A percentile compares a stretch with the other conserved stretches of the same genome.
These are phyloP conservation scores for Falco rusticolus DNA, from an alignment of 2,797 vertebrate species.

Conservation along the genomic window DNA sequence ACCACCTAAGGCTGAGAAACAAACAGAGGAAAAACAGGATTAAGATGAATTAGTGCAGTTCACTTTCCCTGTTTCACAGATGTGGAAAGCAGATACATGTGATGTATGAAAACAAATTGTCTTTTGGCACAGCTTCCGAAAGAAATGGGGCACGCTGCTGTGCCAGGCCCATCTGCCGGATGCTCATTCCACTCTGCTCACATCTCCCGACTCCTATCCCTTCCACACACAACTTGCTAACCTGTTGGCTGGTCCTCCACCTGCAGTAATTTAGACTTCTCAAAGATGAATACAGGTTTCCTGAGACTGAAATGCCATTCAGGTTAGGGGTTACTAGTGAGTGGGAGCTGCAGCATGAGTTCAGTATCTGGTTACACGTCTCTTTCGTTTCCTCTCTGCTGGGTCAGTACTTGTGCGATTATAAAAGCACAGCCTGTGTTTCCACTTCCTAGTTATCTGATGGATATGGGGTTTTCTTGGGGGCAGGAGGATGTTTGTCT, in stretches of 20 bases:
- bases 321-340: not conserved
- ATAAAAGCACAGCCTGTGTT: accelerated
- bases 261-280: accelerated
- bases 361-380: accelerated
- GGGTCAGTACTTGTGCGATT: accelerated
- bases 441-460: not conserved
- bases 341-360: not conserved
- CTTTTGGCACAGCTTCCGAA: not conserved
- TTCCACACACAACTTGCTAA: not conserved
- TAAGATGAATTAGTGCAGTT: conserved; percentile 60
- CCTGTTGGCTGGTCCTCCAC: accelerated
- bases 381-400: accelerated
- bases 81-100: conserved; percentile 42
- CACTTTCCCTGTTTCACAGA: not conserved
- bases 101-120: not conserved
- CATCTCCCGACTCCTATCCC: accelerated
- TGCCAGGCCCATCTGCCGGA: accelerated
- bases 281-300: not conserved
- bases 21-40: conserved; percentile 62
- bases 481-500: not conserved
- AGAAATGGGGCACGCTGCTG: accelerated
- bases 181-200: accelerated
- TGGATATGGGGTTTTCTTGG: not conserved
- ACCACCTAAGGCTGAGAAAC: conserved; percentile 27
- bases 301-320: accelerated